Evolutionary conservation across 2,888 invertebrate genomes (phyloP).

Genomic region (Smittia aterrima): DNA sequence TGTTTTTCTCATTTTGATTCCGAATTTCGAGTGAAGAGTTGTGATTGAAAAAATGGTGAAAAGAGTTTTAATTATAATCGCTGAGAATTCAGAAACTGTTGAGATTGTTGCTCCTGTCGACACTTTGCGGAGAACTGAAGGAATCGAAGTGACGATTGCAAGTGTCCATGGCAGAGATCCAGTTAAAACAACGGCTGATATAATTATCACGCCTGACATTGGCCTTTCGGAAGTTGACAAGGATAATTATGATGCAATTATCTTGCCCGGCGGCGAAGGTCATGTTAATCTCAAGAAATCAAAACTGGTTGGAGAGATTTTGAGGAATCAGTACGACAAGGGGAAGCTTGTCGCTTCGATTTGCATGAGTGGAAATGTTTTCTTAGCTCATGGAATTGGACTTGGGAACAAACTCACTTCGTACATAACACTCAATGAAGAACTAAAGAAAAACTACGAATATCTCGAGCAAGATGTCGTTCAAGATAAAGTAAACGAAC

Average conservation of each 20-base stretch:
- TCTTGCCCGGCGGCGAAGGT: slow-evolving; percentile 31
- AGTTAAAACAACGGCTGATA: neutral
- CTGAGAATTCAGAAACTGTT: slow-evolving; percentile 31
- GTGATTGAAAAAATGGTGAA: slow-evolving; percentile 5
- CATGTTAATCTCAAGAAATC: neutral
- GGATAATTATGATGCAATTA: slow-evolving; percentile 31
- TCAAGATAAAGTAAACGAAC: slow-evolving; percentile 22
- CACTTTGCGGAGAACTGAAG: slow-evolving; percentile 11
- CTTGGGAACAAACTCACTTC: slow-evolving; percentile 22
- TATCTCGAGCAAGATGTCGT: slow-evolving; percentile 19
- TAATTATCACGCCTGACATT: slow-evolving; percentile 23
- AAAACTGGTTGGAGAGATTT: slow-evolving; percentile 26
- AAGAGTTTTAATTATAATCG: slow-evolving; percentile 27
- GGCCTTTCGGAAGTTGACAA: slow-evolving; percentile 16
- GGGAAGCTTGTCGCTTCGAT: slow-evolving; percentile 30
- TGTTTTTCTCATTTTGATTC: too few relatives aligned
- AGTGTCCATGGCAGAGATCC: slow-evolving; percentile 13
- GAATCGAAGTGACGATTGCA: slow-evolving; percentile 35
- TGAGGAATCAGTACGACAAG: slow-evolving; percentile 28
- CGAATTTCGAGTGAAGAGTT: too few relatives aligned
- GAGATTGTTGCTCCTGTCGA: slow-evolving; percentile 36
- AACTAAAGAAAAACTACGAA: slow-evolving; percentile 17
- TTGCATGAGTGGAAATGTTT: slow-evolving; percentile 22
- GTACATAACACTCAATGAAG: neutral
- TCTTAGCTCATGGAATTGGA: slow-evolving; percentile 16